Evolutionary conservation across 2,888 invertebrate genomes (phyloP).

Genomic region (Eupithecia inturbata): DNA sequence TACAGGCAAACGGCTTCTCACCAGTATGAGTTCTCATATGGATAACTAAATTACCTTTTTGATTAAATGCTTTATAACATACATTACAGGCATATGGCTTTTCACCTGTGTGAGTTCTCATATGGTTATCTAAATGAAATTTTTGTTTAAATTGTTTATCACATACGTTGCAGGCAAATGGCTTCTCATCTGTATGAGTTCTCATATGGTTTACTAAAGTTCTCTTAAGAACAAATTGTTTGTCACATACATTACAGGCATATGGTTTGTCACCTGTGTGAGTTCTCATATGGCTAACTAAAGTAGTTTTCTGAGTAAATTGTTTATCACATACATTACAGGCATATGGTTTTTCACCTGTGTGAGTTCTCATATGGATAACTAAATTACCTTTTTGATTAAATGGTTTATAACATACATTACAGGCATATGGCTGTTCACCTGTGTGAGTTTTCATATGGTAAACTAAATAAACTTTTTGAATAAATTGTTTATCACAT

Average conservation of each 20-base stretch:
- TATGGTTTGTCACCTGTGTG: no score
- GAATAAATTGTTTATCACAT: no score
- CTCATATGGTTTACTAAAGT: background rate
- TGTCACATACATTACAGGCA: background rate
- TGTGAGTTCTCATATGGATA: no score
- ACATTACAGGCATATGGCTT: background rate
- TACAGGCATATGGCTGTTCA: background rate
- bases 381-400: no score
- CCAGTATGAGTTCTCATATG: background rate
- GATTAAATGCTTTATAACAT: background rate
- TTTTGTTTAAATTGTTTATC: background rate
- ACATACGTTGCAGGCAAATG: background rate
- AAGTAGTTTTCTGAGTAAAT: no score
- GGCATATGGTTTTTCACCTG: no score
- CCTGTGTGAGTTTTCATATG: background rate
- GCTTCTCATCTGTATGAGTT: background rate
- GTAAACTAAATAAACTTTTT: no score
- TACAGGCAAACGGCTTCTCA: background rate
- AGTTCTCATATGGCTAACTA: no score
- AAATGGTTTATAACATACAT: no score
- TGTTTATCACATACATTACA: no score
- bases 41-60: background rate
- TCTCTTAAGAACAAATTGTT: background rate
- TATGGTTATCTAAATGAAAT: accelerated
- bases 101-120: background rate